Evolutionary conservation across 2,888 invertebrate genomes (phyloP).

Genomic region (Rhamnusium bicolor): DNA sequence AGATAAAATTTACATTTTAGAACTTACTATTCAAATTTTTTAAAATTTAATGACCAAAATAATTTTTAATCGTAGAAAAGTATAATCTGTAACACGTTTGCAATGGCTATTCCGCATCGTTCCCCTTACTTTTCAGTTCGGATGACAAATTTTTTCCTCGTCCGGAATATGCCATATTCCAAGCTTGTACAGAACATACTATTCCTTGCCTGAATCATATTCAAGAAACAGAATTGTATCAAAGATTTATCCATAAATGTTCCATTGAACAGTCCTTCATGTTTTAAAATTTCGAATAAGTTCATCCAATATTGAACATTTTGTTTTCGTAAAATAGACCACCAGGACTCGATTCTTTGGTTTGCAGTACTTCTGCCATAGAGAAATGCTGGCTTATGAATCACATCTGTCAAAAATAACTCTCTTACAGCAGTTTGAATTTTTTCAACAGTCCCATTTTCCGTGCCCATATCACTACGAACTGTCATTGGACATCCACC

Average conservation of each 20-base stretch:
- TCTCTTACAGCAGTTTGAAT: slow-evolving; percentile 36
- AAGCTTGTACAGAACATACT: background rate
- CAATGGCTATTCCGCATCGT: background rate
- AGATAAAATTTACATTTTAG: too few relatives aligned
- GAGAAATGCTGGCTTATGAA: slow-evolving; percentile 28
- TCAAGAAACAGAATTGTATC: slow-evolving; percentile 39
- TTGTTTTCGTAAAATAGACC: slow-evolving; percentile 31
- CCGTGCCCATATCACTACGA: slow-evolving; percentile 48
- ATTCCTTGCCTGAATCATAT: slow-evolving; percentile 13
- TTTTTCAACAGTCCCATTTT: slow-evolving; percentile 40
- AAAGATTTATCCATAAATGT: slow-evolving; percentile 34
- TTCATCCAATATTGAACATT: slow-evolving; percentile 35
- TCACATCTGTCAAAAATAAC: background rate
- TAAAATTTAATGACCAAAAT: background rate
- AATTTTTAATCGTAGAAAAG: background rate
- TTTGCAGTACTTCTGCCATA: slow-evolving; percentile 33
- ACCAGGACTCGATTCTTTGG: slow-evolving; percentile 36
- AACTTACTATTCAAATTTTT: background rate
- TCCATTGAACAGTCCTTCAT: slow-evolving; percentile 34
- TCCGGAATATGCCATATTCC: background rate
- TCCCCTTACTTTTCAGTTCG: too few relatives aligned
- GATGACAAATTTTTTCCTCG: background rate
- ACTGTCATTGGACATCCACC: slow-evolving; percentile 38
- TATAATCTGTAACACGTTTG: background rate
- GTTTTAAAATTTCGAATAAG: slow-evolving; percentile 33